phyloP scores from a whole-genome alignment of 2,888 invertebrate species.

The Abscondita cerata region DNA sequence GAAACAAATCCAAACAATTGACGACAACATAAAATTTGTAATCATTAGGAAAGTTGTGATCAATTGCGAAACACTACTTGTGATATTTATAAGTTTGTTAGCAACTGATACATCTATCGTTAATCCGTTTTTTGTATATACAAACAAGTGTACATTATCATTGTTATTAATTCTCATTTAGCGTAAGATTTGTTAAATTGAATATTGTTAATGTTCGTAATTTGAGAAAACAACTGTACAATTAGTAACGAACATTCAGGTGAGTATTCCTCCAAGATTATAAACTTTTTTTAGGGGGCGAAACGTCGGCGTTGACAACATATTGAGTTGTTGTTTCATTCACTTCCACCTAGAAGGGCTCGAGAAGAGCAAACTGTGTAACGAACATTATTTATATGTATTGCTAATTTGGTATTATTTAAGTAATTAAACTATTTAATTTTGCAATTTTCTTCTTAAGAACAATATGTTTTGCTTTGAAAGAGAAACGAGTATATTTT shows the following conservation, averaged over 20 bases:
- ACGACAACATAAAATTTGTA: slow-evolving; percentile 12
- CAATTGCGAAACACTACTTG: slow-evolving; percentile 28
- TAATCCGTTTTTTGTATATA: slow-evolving; percentile 23
- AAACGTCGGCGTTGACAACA: too few relatives aligned
- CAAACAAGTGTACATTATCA: slow-evolving; percentile 19
- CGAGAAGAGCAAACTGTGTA: too few relatives aligned
- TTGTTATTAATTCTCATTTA: slow-evolving; percentile 33
- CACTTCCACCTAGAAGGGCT: too few relatives aligned
- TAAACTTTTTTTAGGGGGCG: too few relatives aligned
- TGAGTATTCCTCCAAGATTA: too few relatives aligned
- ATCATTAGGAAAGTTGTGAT: slow-evolving; percentile 18
- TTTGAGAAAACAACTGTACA: slow-evolving; percentile 1
- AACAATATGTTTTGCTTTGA: slow-evolving; percentile 29
- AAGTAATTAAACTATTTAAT: slow-evolving; percentile 21
- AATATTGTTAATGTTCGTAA: slow-evolving; percentile 26
- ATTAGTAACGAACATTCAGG: slow-evolving; percentile 23
- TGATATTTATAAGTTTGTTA: slow-evolving; percentile 32
- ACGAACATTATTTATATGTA: too few relatives aligned
- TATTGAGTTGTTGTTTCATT: too few relatives aligned
- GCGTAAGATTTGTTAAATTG: slow-evolving; percentile 29
- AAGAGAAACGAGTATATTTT: slow-evolving; percentile 38
- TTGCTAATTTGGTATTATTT: slow-evolving; percentile 37
- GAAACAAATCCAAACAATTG: slow-evolving; percentile 16
- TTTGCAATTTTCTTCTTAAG: slow-evolving; percentile 27
- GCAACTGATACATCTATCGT: slow-evolving; percentile 25